phyloP scores from a whole-genome alignment of 2,113 vertebrate species.

The Galeopterus variegatus region DNA sequence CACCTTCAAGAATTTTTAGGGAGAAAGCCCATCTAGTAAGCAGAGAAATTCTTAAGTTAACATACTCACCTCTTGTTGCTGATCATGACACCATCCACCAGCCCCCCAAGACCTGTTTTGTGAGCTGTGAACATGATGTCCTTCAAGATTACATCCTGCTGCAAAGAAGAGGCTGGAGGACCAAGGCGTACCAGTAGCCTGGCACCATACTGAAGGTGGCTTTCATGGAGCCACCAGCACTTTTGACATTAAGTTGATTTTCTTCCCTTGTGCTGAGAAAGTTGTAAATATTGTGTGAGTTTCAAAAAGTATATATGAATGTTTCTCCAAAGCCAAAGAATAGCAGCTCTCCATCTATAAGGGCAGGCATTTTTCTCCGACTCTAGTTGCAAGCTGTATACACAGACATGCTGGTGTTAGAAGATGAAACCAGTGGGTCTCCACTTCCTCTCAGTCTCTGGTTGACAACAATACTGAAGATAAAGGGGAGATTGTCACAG shows the following conservation, averaged over 20 bases:
- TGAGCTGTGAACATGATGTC: conserved; percentile 89
- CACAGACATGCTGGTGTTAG: not conserved
- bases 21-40: conserved; percentile 53
- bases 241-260: not conserved
- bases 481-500: not conserved
- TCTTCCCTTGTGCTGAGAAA: conserved; percentile 81
- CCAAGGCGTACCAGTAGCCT: conserved; percentile 87
- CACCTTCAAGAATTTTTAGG: conserved; percentile 55
- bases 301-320: conserved; percentile 86
- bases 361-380: not conserved
- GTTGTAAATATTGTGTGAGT: conserved; percentile 80
- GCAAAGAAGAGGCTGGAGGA: conserved; percentile 90
- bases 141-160: conserved; percentile 91
- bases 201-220: conserved; percentile 87
- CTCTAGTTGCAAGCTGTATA: not conserved
- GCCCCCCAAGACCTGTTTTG: conserved; percentile 86
- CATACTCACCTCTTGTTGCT: conserved; percentile 74
- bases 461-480: not conserved
- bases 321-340: too few relatives aligned
- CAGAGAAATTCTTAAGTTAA: rapidly evolving
- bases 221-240: conserved; percentile 89
- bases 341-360: not conserved
- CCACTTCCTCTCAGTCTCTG: not conserved
- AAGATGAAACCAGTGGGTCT: not conserved
- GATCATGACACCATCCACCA: conserved; percentile 74